Evolutionary conservation across 2,888 invertebrate genomes (phyloP).

Genomic region (Steromphala cineraria): DNA sequence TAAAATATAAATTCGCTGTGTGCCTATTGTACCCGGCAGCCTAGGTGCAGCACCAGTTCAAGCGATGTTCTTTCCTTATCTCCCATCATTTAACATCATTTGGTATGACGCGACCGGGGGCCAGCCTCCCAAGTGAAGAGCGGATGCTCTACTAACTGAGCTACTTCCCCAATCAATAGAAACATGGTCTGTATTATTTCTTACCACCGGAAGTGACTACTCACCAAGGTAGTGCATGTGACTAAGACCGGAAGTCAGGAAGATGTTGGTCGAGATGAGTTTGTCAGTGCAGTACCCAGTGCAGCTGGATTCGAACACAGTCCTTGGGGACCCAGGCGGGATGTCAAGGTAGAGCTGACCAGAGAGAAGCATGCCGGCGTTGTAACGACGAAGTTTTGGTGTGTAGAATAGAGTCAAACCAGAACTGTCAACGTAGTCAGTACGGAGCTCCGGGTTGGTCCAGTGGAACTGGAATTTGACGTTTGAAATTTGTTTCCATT

Average conservation of each 20-base stretch:
- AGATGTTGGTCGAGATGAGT: constrained; percentile 43
- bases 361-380: constrained; percentile 45
- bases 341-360: constrained; percentile 44
- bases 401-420: constrained; percentile 55
- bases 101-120: no score
- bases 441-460: constrained; percentile 50
- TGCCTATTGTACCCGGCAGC: no score
- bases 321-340: constrained; percentile 37
- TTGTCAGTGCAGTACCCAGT: constrained; percentile 46
- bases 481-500: no score
- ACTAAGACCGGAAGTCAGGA: constrained; percentile 41
- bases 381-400: constrained; percentile 41
- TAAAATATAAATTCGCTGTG: no score
- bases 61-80: no score
- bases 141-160: no score
- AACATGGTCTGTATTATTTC: not conserved
- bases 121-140: no score
- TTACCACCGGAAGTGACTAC: not conserved
- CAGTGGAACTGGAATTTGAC: constrained; percentile 52
- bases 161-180: no score
- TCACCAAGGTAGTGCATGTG: constrained; percentile 62
- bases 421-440: constrained; percentile 49
- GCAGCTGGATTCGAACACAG: constrained; percentile 41
- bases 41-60: no score
- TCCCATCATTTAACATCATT: no score